Evolutionary conservation across 2,888 invertebrate genomes (phyloP), one percentile per base, ranked within the genome.

Genomic region (Gnatocerus cornutus): DNA sequence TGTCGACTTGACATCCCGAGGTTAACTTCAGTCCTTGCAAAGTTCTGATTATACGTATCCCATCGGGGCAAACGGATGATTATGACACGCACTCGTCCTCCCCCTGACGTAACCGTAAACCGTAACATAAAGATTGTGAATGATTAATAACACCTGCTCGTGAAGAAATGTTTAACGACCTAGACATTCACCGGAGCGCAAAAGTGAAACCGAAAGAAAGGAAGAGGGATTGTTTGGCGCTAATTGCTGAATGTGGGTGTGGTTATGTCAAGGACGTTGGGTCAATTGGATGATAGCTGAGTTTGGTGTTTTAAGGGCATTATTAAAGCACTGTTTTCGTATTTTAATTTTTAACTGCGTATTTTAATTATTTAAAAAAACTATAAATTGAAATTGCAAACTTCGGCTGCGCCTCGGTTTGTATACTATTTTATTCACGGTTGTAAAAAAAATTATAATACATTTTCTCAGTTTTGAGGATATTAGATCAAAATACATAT

Each of bases 151-250:
- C 68, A 61, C 55, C 71, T 66, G 68, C 48, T 63, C 45, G 70
- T 33, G 48, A 65, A 62, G 73, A 70, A 66, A 69, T 72, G 62
- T 58, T 69, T 68, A 72, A 71, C 68, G 71, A 72, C 69, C 67
- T 63, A 67, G 68, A 69, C 69, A 55, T 69, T 74, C 71, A 73
- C 58, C 68, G 55, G 69, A 73, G 71, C 72, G 69, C 68, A 73
- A 67, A 62, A 73, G 73, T 71, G 73, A 74, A 74, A 73, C 64
- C 65, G 50, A 45, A 62, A 41, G 71, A 71, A 71, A 71, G 71
- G 53, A 71, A 71, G 63, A 69, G 69, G 69, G 56, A 62, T 67
- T 50, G 69, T 61, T 66, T 50, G 66, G 48, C 52, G 41, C 62
- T 66, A 70, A 70, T 70, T 70, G 59, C 70, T 14, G 33, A 30